These are phyloP conservation scores for Tribolium madens DNA, from an alignment of 1,140 invertebrate genomes.

Conservation along the genomic window DNA sequence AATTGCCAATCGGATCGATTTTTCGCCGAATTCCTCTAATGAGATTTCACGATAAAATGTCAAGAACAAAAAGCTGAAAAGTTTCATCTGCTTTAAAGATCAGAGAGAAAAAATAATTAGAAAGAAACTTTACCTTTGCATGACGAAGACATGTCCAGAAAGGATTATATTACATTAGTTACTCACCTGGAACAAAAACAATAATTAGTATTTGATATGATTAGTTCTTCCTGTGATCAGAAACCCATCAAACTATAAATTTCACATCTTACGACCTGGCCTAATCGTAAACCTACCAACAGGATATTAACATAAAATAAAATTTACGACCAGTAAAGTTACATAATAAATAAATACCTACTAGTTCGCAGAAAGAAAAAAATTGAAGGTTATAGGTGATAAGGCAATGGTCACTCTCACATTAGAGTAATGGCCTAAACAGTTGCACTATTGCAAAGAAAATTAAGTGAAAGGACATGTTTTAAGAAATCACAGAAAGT, in stretches of 20 bases:
- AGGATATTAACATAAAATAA: background rate
- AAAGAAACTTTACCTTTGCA: background rate
- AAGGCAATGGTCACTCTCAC: background rate
- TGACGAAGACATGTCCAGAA: background rate
- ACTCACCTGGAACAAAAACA: background rate
- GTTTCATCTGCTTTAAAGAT: background rate
- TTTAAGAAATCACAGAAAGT: background rate
- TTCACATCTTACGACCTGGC: background rate
- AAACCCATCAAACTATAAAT: background rate
- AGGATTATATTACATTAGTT: background rate
- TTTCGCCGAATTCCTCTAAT: background rate
- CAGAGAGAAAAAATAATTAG: conserved; percentile 1
- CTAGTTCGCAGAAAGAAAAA: too few species aligned
- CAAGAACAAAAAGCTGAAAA: conserved; percentile 18
- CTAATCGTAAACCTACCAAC: background rate
- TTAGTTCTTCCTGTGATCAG: background rate
- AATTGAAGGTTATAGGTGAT: background rate
- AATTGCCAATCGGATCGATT: background rate
- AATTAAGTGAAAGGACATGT: background rate
- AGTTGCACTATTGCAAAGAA: background rate
- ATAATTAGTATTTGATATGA: background rate
- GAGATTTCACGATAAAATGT: conserved; percentile 8
- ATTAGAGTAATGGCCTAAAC: background rate
- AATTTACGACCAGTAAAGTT: background rate
- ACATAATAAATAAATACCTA: background rate